phyloP scores from a whole-genome alignment of 37 sponge, comb jelly and placozoan genomes.

The Hormiphora californensis region DNA sequence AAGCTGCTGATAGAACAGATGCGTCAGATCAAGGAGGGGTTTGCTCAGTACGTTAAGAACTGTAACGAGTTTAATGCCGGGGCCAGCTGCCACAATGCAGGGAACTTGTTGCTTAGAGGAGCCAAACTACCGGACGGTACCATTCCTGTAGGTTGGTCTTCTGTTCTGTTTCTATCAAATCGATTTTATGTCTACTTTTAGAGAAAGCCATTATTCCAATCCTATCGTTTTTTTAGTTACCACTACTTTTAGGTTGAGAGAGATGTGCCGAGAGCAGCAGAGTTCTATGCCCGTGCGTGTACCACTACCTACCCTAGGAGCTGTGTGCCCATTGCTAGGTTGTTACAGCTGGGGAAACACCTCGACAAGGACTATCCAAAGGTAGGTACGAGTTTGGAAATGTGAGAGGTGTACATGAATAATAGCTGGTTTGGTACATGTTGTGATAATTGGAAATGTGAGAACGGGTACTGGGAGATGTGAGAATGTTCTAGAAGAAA shows the following conservation, averaged over 20 bases:
- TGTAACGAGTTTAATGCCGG: constrained; percentile 17
- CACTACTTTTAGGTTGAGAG: neutral
- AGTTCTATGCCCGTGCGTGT: constrained; percentile 30
- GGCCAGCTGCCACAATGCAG: constrained; percentile 41
- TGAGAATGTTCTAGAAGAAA: no score
- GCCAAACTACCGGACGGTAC: constrained; percentile 9
- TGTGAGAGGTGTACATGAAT: no score
- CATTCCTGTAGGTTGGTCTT: constrained; percentile 1
- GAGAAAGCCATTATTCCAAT: no score
- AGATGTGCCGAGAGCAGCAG: constrained; percentile 41
- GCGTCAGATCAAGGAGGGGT: constrained; percentile 2
- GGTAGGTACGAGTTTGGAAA: no score
- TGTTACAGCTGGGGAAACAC: constrained; percentile 8
- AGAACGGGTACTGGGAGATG: no score
- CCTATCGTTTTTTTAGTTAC: no score
- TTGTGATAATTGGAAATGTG: no score
- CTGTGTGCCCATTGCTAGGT: constrained; percentile 35
- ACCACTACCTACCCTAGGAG: constrained; percentile 14
- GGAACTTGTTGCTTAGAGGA: constrained; percentile 11
- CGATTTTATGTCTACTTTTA: neutral
- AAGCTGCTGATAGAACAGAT: constrained; percentile 46
- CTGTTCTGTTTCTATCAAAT: neutral
- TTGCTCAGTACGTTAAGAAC: constrained; percentile 52
- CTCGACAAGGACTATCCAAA: constrained; percentile 9
- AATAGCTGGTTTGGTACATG: no score